Conservation (phyloP, 2,797 vertebrate species). For the Myotis planiceps region DNA sequence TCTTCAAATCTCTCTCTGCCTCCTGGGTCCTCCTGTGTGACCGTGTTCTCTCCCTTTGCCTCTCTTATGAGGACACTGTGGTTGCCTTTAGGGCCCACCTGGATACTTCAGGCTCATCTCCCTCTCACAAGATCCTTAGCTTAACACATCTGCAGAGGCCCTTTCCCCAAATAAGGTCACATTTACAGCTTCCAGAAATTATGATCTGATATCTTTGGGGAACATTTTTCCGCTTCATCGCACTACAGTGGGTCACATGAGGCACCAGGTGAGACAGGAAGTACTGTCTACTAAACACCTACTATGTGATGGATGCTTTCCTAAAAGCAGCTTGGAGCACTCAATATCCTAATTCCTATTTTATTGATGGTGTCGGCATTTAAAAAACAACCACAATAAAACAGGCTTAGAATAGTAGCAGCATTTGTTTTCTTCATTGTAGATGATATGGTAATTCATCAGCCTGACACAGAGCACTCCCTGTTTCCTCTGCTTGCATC, state of each 20-base stretch:
- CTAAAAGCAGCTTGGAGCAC: not conserved
- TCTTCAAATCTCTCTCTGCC: not conserved
- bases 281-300: not conserved
- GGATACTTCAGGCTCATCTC: not conserved
- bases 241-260: not conserved
- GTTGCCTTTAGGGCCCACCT: not conserved
- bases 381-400: not conserved
- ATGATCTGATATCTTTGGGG: too few relatives aligned
- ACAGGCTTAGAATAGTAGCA: not conserved
- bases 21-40: not conserved
- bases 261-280: not conserved
- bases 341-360: not conserved
- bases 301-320: not conserved
- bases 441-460: not conserved
- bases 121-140: not conserved
- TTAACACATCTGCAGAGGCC: not conserved
- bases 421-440: not conserved
- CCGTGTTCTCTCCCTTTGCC: not conserved
- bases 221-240: not conserved
- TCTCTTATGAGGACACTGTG: not conserved
- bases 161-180: not conserved
- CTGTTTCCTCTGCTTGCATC: not conserved
- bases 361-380: not conserved
- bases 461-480: accelerated
- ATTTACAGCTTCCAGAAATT: not conserved